phyloP scores from a whole-genome alignment of 2,888 invertebrate genomes.

The Reticulitermes lucifugus region DNA sequence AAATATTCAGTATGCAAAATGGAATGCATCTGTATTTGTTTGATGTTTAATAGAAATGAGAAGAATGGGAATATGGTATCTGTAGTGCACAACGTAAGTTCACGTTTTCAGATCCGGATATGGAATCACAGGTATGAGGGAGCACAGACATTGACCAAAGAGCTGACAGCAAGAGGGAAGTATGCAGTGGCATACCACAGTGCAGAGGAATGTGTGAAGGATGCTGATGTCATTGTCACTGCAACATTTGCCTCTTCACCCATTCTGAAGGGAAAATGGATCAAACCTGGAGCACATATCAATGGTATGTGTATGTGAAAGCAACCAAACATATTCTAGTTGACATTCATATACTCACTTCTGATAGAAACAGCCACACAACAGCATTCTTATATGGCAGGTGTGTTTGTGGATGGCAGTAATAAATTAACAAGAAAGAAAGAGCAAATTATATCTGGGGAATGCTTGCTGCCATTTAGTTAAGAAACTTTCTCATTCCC shows the following conservation, averaged over 20 bases:
- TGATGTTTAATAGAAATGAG: not conserved
- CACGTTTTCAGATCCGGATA: constrained; percentile 63
- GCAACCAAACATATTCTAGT: too few species aligned
- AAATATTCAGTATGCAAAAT: not conserved
- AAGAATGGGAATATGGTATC: not conserved
- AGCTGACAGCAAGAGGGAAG: constrained; percentile 56
- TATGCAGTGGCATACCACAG: constrained; percentile 57
- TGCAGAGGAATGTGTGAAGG: constrained; percentile 65
- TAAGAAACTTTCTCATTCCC: too few species aligned
- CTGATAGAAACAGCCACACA: too few species aligned
- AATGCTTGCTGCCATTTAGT: too few species aligned
- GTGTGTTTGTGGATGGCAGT: too few species aligned
- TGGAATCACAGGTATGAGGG: constrained; percentile 67
- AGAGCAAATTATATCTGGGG: too few species aligned
- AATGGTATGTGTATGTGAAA: constrained; percentile 67
- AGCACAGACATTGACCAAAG: constrained; percentile 60
- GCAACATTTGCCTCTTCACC: constrained; percentile 68
- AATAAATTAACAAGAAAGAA: too few species aligned
- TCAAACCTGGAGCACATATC: constrained; percentile 70
- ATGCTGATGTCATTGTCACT: constrained; percentile 73
- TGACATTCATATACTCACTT: too few species aligned
- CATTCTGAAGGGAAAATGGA: constrained; percentile 66
- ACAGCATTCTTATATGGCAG: too few species aligned
- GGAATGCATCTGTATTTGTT: not conserved
- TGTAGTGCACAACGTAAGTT: constrained; percentile 16